Percentiles rank a stretch among this genome's conserved stretches.
phyloP scores from a whole-genome alignment of 2,888 invertebrate genomes.

The Pilophorus perplexus region DNA sequence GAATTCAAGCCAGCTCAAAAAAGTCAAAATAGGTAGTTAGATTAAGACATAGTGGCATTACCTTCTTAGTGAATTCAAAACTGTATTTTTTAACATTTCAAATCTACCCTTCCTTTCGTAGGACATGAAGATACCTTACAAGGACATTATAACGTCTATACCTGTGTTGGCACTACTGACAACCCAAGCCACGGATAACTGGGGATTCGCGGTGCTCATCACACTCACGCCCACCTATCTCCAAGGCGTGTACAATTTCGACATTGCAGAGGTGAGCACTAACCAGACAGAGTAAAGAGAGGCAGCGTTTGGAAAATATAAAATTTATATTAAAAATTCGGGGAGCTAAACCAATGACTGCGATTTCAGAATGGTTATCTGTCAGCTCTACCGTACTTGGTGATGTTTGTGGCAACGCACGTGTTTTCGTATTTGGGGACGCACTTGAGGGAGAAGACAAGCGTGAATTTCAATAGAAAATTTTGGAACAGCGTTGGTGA shows the following conservation, averaged over 20 bases:
- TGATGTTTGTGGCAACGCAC: slow-evolving; percentile 69
- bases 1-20: not conserved
- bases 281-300: too few species aligned
- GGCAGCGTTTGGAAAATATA: too few species aligned
- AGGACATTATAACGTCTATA: not conserved
- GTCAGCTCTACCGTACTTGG: slow-evolving; percentile 70
- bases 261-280: not conserved
- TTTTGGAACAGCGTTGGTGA: slow-evolving; percentile 66
- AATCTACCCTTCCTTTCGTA: not conserved
- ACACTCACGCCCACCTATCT: slow-evolving; percentile 23
- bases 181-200: not conserved
- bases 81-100: not conserved
- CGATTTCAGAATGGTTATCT: slow-evolving; percentile 61
- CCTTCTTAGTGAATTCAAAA: not conserved
- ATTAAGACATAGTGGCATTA: slow-evolving; percentile 31
- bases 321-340: not conserved
- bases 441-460: slow-evolving; percentile 57
- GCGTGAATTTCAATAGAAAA: slow-evolving; percentile 61
- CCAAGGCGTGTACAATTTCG: slow-evolving; percentile 15
- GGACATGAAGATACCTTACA: slow-evolving; percentile 20
- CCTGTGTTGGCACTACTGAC: slow-evolving; percentile 23
- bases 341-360: not conserved
- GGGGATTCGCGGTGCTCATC: slow-evolving; percentile 20
- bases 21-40: not conserved
- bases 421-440: slow-evolving; percentile 68